phyloP scores from a whole-genome alignment of 1,140 invertebrate genomes.

The Dreissena polymorpha region DNA sequence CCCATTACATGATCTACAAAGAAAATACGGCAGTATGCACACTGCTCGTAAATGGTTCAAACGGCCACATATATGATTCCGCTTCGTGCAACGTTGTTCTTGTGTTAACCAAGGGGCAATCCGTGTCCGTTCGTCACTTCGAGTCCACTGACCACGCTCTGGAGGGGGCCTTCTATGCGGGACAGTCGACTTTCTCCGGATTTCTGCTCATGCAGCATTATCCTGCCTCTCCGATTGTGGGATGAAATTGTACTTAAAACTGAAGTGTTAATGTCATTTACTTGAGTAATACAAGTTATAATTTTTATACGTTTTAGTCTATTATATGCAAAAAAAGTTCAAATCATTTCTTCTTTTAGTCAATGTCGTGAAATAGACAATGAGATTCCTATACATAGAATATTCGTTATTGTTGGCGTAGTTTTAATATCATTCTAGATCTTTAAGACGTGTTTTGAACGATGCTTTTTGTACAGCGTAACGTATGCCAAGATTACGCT shows the following conservation, averaged over 20 bases:
- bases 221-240: neutral
- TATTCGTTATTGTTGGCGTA: no score
- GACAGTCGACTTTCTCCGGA: neutral
- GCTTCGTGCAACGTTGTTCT: neutral
- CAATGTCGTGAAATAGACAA: no score
- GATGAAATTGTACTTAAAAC: neutral
- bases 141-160: neutral
- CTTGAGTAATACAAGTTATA: no score
- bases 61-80: neutral
- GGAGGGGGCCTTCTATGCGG: neutral
- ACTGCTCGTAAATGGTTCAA: neutral
- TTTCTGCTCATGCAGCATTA: constrained; percentile 2
- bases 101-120: neutral
- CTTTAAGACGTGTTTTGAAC: no score
- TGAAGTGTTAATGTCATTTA: no score
- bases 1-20: neutral
- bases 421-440: no score
- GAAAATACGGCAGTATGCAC: neutral
- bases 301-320: no score
- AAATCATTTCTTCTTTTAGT: no score
- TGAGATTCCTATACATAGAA: no score
- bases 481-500: no score
- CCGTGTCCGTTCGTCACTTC: neutral
- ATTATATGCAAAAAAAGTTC: no score
- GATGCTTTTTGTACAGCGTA: no score